Conservation (phyloP, 2,888 invertebrate genomes). For the Epiperipatus broadwayi region DNA sequence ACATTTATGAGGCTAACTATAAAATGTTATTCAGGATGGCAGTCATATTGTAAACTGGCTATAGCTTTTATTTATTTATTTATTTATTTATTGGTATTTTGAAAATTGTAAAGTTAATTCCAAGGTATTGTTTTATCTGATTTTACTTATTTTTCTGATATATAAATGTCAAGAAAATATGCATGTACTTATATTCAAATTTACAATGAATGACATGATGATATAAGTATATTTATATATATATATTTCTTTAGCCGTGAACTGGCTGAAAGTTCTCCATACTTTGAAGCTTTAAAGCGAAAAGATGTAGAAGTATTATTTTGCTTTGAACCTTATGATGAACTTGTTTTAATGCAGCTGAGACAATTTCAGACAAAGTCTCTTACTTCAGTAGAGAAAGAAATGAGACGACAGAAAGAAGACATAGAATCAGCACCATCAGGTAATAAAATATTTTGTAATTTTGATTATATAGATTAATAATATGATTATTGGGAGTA, state of each 20-base stretch:
- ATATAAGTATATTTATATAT: not conserved
- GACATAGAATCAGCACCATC: too few relatives aligned
- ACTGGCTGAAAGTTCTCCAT: conserved; percentile 81
- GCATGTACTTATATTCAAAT: not conserved
- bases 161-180: conserved; percentile 6
- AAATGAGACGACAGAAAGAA: conserved; percentile 53
- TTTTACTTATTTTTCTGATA: too few relatives aligned
- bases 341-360: conserved; percentile 73
- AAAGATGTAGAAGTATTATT: conserved; percentile 76
- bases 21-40: too few relatives aligned
- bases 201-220: not conserved
- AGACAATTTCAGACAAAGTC: conserved; percentile 54
- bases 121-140: too few relatives aligned
- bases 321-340: conserved; percentile 92
- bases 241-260: conserved; percentile 52
- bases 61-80: too few relatives aligned
- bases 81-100: too few relatives aligned
- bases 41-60: too few relatives aligned
- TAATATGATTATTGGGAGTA: too few relatives aligned
- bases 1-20: too few relatives aligned
- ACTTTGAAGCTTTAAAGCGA: conserved; percentile 74
- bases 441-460: not conserved
- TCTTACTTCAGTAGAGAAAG: conserved; percentile 77
- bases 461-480: not conserved
- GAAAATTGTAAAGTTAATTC: too few relatives aligned